Percentiles rank a stretch among this genome's conserved stretches.
Conservation (phyloP, 2,888 invertebrate species). For the Chalcis sispes region DNA sequence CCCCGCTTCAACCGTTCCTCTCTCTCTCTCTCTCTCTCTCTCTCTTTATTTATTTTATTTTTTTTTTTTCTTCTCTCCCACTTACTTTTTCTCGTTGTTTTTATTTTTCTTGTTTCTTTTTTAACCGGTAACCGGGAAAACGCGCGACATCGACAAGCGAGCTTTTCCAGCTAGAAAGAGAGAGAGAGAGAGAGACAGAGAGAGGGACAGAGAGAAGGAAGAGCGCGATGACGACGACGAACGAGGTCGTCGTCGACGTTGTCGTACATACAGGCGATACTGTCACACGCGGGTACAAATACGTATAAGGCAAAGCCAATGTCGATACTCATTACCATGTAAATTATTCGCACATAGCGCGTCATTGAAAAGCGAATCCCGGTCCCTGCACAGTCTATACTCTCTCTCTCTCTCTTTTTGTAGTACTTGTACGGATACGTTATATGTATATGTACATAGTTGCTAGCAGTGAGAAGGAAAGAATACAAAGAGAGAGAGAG, state of each 20-base stretch:
- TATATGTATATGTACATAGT: neutral
- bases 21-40: no score
- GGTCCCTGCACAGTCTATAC: slow-evolving; percentile 14
- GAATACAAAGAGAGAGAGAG: no score
- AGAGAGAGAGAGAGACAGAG: slow-evolving; percentile 1
- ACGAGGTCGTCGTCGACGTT: slow-evolving; percentile 12
- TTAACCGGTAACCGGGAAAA: slow-evolving; percentile 7
- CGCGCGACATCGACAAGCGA: no score
- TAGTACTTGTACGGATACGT: no score
- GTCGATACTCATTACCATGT: slow-evolving; percentile 62
- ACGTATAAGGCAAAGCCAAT: slow-evolving; percentile 55
- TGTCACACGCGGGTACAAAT: no score
- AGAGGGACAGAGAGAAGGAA: neutral
- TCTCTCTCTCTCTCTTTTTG: slow-evolving; percentile 28
- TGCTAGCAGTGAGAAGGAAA: neutral
- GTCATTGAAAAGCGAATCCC: slow-evolving; percentile 58
- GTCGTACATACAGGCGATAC: no score
- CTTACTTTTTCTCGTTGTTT: slow-evolving; percentile 12
- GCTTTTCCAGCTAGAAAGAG: neutral
- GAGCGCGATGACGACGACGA: slow-evolving; percentile 3
- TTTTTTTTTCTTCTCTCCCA: no score
- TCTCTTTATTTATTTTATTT: neutral
- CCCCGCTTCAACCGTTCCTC: no score
- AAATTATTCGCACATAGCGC: slow-evolving; percentile 59
- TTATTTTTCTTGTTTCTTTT: neutral